Evolutionary conservation across 2,113 vertebrate genomes (phyloP), one percentile per base, ranked within the genome.

Genomic region (Artemisiospiza belli): DNA sequence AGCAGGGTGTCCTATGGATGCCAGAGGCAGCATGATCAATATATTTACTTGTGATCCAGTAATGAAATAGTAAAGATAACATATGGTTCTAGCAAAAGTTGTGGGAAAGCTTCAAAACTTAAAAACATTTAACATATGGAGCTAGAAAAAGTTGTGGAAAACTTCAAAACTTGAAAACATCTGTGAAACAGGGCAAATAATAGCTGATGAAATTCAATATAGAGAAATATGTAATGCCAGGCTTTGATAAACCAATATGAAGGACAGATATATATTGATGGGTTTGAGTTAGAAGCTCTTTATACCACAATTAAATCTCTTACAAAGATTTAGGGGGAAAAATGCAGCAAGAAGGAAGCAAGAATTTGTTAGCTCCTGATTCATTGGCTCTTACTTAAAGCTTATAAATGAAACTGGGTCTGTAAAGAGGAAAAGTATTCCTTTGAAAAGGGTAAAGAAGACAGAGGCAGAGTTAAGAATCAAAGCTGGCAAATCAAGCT

Each of bases 391-490:
- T 81, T 76, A 30, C 35, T 95, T 83, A 72, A 59, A 86, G 73
- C 62, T 92, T 75, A 81, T 44, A 92, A 93, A 61, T 80, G 82
- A 90, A 96, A 81, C 69, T 62, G 69, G 69, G 86, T 90, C 95
- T 95, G 88, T 37, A 83, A 77, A 69, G 64, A 90, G 33, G 22
- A 64, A 68, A 72, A 84, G 76, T 81, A 72, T 94, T 83, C 62
- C 44, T 84, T 64, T 96, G 86, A 87, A 84, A 87, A 84, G 88
- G 61, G 75, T 61, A 83, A 80, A 88, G 54, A 93, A 47, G 80
- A 92, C 73, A 57, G 74, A 89, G 74, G 62, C 91, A 92, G 76
- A 90, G 73, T 61, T 75, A 72, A 88, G 92, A 83, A 86, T 63
- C 63, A 77, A 83, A 89, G 83, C 72, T 86, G 79, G 69, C 83